Base-by-base conservation (phyloP, 2,113 vertebrate genomes). In the Recurvirostra avosetta region DNA sequence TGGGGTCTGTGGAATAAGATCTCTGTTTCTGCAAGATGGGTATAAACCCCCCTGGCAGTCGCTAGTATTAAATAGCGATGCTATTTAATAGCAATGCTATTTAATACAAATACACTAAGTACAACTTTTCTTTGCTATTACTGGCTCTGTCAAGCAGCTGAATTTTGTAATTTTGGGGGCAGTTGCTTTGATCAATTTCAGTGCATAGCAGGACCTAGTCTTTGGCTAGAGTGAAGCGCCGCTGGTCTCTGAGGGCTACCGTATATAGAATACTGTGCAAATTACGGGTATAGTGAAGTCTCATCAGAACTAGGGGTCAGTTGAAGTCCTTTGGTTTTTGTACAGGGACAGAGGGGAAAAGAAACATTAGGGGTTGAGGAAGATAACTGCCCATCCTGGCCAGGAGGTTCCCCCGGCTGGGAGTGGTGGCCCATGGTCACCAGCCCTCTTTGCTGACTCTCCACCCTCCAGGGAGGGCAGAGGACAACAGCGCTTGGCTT, bases 21-120 rank as follows among this genome's bases (percentile, higher is more conserved):
- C 45, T 86, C 45, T 72, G 8, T 55, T 73, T 41, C 43, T 62
- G 30, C 62, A 34, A 58, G 32, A 38, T 65, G 45, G 32, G 2
- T 50, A 11, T 22, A 21, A 82, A 5, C 4, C 21, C 70, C 70
- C 30, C 45, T 61, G 67, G 19, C 76, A 77, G 68, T 21, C 1
- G 0, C 50, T 49, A 2, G 0, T 12, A 20, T 38, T 38, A 23
- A 49, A 18, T 23, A n/a, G 66, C 2, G 2, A 7, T 41, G 20
- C 82, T 25, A 65, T 41, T 63, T 41, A 61, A 49, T n/a, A 43
- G 50, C 11, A 12, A 12, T 36, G 13, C 63, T 43, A 11, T 53
- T 47, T 36, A 45, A 63, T 53, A n/a, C 43, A 47, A 30, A 59
- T 50, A 32, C 18, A 30, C 52, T 1, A 56, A 65, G 41, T 78